phyloP scores from a whole-genome alignment of 2,888 invertebrate genomes.

The Hydriomena furcata region DNA sequence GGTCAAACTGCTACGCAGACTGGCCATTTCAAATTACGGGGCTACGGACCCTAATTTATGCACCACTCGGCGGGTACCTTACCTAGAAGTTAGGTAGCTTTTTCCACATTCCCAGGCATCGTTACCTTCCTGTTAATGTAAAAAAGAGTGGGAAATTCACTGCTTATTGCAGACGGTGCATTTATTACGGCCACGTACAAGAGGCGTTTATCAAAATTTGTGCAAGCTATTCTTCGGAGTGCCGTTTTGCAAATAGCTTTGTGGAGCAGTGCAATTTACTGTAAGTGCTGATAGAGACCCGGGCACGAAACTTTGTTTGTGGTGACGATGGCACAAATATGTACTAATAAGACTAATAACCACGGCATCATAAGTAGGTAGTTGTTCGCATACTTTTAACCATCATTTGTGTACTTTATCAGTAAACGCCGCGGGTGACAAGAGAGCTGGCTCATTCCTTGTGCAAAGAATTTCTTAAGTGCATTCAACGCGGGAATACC shows the following conservation, averaged over 20 bases:
- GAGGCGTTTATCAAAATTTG: conserved; percentile 46
- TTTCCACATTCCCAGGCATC: conserved; percentile 23
- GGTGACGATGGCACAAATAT: conserved; percentile 20
- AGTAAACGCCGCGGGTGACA: too few relatives aligned
- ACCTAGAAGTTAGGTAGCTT: conserved; percentile 23
- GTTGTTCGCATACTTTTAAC: too few relatives aligned
- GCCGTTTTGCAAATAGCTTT: conserved; percentile 40
- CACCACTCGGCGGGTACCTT: conserved; percentile 26
- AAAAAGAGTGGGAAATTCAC: conserved; percentile 36
- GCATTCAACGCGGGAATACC: too few relatives aligned
- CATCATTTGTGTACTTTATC: too few relatives aligned
- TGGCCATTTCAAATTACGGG: conserved; percentile 34
- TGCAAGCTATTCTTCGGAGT: conserved; percentile 42
- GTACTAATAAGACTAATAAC: conserved; percentile 15
- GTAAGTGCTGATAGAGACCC: conserved; percentile 36
- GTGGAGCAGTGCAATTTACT: conserved; percentile 44
- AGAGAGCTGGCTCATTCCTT: too few relatives aligned
- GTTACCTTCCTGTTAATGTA: conserved; percentile 29
- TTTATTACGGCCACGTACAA: conserved; percentile 35
- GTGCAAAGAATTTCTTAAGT: too few relatives aligned
- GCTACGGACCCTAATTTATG: conserved; percentile 37
- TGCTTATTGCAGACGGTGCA: conserved; percentile 31
- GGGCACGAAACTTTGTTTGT: conserved; percentile 28
- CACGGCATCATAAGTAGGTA: too few relatives aligned
- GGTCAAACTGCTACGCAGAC: conserved; percentile 34